Percentiles rank a stretch among this genome's conserved stretches.
phyloP scores from a whole-genome alignment of 2,113 vertebrate genomes.

The Turdus rufiventris region DNA sequence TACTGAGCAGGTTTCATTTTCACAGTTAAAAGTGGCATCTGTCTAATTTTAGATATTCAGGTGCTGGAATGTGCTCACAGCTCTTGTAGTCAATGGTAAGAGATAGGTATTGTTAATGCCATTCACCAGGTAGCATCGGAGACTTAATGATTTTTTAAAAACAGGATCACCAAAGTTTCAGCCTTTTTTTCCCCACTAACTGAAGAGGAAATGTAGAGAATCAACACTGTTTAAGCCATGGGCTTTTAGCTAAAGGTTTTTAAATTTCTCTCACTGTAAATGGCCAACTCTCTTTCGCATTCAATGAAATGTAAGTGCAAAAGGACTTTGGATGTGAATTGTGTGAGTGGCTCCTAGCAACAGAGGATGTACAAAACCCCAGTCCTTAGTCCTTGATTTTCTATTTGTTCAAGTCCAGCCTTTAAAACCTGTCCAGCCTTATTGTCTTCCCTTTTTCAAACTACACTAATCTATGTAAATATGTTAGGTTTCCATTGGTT shows the following conservation, averaged over 20 bases:
- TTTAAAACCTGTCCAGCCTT: not conserved
- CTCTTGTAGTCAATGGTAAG: not conserved
- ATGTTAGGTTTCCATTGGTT: not conserved
- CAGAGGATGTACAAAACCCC: not conserved
- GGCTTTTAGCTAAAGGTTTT: not conserved
- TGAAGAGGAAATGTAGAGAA: not conserved
- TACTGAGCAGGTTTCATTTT: not conserved
- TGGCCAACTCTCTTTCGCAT: not conserved
- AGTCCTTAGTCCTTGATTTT: not conserved
- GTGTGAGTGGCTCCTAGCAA: not conserved
- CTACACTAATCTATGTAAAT: not conserved
- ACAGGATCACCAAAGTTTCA: not conserved
- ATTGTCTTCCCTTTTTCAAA: not conserved
- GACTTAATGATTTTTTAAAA: not conserved
- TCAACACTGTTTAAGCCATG: accelerated
- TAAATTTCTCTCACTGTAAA: not conserved
- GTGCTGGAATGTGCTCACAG: not conserved
- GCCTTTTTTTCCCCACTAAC: not conserved
- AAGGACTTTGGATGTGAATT: not conserved
- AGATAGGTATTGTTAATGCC: not conserved
- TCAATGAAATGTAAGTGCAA: not conserved
- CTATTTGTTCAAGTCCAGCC: not conserved
- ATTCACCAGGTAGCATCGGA: not conserved
- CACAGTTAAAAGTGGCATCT: not conserved
- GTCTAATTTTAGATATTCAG: not conserved